Base-by-base conservation (phyloP, 2,113 vertebrate species). In the Ammodytes dubius region DNA sequence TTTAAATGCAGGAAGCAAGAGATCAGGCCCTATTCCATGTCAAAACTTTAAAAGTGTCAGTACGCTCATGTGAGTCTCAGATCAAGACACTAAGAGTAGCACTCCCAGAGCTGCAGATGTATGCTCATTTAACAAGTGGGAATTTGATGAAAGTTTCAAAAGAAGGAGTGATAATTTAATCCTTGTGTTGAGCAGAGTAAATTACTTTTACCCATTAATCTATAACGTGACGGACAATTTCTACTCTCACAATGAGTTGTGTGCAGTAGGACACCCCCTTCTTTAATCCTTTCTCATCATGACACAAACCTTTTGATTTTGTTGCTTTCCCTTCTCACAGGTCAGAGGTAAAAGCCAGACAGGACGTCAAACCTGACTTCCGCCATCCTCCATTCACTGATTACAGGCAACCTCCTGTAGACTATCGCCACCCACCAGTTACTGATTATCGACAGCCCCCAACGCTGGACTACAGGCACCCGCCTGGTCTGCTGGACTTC, bases 341-440 rank as follows among this genome's bases (percentile, higher is more conserved):
- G 90, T 99, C 98, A 76, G 98, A 99, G 96, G 98, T 99, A 10
- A 99, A 99, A 96, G 98, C 98, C 70, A 96, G 98, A 79, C 98
- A 99, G 93, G 98, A 99, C 52, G 98, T 99, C 90, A 99, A 99
- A 90, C 98, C 98, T 12, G 98, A 99, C 77, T 98, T 98, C 91
- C 96, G 97, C 84, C 98, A 99, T 74, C 97, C 97, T 87, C 96
- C 98, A 0, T 99, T 97, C 87, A 98, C 98, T 6, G 98, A 99
- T 95, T 96, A 96, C 94, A 95, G 98, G 87, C 98, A 99, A 85
- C 98, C 98, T 27, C 98, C 98, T 0, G 94, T 99, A 80, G 98
- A 99, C 93, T 99, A 99, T 92, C 95, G 98, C 70, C 98, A 99
- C 46, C 98, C 97, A 0, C 98, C 98, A 0, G 97, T 97, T 73